Evolutionary conservation across 2,113 vertebrate species (phyloP).

Genomic region (Cyanistes caeruleus): DNA sequence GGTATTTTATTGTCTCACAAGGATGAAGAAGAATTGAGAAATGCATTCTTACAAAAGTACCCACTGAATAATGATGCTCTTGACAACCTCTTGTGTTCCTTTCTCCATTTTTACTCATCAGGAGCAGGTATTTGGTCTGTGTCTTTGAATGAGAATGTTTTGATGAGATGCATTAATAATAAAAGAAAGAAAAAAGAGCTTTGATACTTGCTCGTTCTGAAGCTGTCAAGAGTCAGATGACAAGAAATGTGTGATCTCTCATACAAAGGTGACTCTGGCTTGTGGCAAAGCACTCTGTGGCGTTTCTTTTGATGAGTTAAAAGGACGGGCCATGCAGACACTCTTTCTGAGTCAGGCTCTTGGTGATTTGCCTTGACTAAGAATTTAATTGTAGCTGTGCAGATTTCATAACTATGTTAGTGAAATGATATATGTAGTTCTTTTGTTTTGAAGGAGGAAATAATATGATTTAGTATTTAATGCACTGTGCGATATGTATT

Average conservation of each 20-base stretch:
- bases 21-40: background rate
- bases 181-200: background rate
- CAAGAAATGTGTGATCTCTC: background rate
- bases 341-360: conserved; percentile 14
- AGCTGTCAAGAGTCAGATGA: background rate
- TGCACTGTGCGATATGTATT: background rate
- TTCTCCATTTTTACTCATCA: background rate
- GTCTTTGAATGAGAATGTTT: background rate
- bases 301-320: background rate
- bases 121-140: background rate
- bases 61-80: background rate
- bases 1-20: background rate
- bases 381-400: conserved; percentile 2
- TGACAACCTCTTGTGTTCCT: background rate
- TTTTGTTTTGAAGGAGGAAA: background rate
- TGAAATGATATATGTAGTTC: background rate
- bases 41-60: background rate
- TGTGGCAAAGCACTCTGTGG: background rate
- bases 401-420: background rate
- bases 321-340: background rate
- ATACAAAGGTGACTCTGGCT: background rate
- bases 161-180: background rate
- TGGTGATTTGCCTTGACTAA: background rate
- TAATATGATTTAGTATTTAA: background rate
- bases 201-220: background rate